phyloP scores from a whole-genome alignment of 37 sponge, comb jelly and placozoan species.

The Cliona cf. orientalis region DNA sequence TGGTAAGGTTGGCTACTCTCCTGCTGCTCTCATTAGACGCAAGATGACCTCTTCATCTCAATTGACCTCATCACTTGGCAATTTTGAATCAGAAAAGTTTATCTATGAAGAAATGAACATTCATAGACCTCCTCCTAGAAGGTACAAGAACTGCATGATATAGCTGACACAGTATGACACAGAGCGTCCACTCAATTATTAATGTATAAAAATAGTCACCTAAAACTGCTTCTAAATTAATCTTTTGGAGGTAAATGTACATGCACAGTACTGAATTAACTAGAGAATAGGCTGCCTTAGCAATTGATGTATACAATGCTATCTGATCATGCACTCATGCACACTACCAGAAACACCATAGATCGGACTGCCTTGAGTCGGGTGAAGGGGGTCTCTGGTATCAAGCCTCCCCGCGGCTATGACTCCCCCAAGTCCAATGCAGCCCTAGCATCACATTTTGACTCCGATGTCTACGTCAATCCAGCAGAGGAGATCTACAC shows the following conservation, averaged over 20 bases:
- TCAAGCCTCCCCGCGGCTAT: background rate
- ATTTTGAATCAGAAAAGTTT: constrained; percentile 50
- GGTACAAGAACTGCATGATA: constrained; percentile 34
- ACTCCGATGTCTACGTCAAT: background rate
- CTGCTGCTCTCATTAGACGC: constrained; percentile 55
- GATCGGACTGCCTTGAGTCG: background rate
- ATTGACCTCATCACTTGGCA: background rate
- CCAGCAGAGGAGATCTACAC: too few relatives aligned
- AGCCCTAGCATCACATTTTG: background rate
- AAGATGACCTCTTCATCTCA: background rate
- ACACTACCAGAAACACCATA: constrained; percentile 13
- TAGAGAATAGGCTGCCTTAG: background rate
- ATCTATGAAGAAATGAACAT: constrained; percentile 71
- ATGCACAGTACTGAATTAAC: background rate
- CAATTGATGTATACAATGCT: too few relatives aligned
- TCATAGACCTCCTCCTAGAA: constrained; percentile 66
- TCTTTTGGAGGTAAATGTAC: background rate
- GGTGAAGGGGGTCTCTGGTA: too few relatives aligned
- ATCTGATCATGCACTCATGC: background rate
- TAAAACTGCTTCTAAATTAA: background rate
- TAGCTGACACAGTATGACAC: background rate
- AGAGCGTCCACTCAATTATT: background rate
- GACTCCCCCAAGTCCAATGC: background rate
- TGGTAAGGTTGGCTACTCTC: constrained; percentile 51
- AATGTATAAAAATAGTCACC: background rate